phyloP scores from a whole-genome alignment of 2,113 vertebrate species.

The Ondatra zibethicus region DNA sequence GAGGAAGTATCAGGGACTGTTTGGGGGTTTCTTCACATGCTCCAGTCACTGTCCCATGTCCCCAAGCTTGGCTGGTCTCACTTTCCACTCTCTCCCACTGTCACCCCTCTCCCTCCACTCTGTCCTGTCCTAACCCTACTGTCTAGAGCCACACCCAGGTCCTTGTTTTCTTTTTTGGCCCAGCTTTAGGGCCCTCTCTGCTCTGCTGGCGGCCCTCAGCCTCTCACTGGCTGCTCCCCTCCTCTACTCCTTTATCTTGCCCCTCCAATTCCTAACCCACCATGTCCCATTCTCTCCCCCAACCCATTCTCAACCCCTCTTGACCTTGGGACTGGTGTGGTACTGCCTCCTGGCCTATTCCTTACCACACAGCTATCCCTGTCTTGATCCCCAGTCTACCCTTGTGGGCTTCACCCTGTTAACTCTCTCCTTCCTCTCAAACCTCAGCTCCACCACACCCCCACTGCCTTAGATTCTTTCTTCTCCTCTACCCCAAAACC shows the following conservation, averaged over 20 bases:
- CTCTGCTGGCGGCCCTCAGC: neutral
- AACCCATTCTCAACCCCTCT: neutral
- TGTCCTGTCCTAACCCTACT: neutral
- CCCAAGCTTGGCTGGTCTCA: neutral
- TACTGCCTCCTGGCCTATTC: neutral
- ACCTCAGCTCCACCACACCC: neutral
- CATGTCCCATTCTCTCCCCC: neutral
- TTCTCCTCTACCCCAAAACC: accelerated
- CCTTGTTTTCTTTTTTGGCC: neutral
- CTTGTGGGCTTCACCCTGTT: neutral
- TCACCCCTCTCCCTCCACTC: neutral
- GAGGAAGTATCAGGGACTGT: neutral
- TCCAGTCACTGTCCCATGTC: neutral
- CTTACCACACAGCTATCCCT: neutral
- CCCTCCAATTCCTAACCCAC: neutral
- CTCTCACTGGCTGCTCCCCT: neutral
- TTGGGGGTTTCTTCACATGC: neutral
- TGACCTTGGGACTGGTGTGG: neutral
- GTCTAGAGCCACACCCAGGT: neutral
- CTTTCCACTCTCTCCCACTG: neutral
- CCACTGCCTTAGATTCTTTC: too few relatives aligned
- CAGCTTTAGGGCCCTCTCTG: neutral
- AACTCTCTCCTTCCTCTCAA: neutral
- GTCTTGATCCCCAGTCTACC: neutral
- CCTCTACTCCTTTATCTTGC: neutral